These are phyloP conservation scores for Pristiophorus japonicus DNA, from an alignment of 2,113 vertebrate species.

Conservation along the genomic window DNA sequence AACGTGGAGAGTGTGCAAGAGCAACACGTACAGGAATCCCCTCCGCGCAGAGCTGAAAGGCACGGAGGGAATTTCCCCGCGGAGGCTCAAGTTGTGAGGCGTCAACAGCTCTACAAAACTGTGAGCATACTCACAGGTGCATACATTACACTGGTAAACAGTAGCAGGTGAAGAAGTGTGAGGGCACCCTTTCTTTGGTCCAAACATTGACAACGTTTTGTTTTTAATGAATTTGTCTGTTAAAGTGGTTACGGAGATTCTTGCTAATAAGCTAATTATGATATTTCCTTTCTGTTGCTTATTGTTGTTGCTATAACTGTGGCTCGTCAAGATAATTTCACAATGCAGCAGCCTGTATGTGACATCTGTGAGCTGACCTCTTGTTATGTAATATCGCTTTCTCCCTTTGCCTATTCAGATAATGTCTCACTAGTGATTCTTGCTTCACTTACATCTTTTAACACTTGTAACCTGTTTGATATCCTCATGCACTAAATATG, in stretches of 20 bases:
- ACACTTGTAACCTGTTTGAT: background rate
- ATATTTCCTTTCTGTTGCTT: background rate
- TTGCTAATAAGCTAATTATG: background rate
- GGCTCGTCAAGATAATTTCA: background rate
- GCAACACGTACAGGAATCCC: too few species aligned
- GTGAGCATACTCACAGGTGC: too few species aligned
- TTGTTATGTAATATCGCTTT: background rate
- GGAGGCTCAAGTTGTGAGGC: too few species aligned
- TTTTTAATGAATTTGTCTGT: background rate
- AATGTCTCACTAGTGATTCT: background rate
- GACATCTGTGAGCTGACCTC: background rate
- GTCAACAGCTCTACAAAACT: too few species aligned
- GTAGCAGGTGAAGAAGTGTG: background rate
- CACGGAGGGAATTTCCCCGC: too few species aligned
- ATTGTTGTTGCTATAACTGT: background rate
- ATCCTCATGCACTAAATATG: background rate
- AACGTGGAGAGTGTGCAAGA: too few species aligned
- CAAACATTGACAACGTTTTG: background rate
- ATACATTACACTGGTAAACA: too few species aligned
- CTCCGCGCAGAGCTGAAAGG: too few species aligned
- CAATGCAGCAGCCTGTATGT: background rate
- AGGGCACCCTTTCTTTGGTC: background rate
- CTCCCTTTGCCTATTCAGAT: background rate
- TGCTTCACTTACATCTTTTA: background rate
- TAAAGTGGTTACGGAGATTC: background rate